Conservation (phyloP, 35 echinoderm and acorn worm genomes). For the Eucidaris tribuloides region DNA sequence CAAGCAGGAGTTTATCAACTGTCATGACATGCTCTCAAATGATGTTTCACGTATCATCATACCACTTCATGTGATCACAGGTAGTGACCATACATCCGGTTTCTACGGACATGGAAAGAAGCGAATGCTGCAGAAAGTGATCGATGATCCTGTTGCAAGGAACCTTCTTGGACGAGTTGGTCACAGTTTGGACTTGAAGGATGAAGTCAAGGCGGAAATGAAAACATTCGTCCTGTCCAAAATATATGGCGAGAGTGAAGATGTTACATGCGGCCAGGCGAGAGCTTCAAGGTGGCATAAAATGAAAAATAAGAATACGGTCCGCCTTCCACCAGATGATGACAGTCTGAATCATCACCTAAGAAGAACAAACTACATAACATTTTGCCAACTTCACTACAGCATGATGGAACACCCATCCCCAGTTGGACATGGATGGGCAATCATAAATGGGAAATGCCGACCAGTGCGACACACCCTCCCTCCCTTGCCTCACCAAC, state of each 20-base stretch:
- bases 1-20: neutral
- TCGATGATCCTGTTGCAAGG: too few species aligned
- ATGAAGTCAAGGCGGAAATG: conserved; percentile 26
- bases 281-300: conserved; percentile 43
- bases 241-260: conserved; percentile 30
- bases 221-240: conserved; percentile 34
- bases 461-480: neutral
- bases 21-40: neutral
- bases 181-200: neutral
- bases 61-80: conserved; percentile 34
- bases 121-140: conserved; percentile 16
- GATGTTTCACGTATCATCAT: conserved; percentile 29
- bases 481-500: neutral
- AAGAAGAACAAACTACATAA: neutral
- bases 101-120: conserved; percentile 36
- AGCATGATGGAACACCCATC: too few species aligned
- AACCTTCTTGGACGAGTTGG: too few species aligned
- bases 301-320: conserved; percentile 37
- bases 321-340: conserved; percentile 26
- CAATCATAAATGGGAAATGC: conserved; percentile 17
- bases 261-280: neutral
- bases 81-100: conserved; percentile 17
- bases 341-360: conserved; percentile 11
- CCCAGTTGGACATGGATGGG: conserved; percentile 12
- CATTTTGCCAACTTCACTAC: too few species aligned